A percentile compares a stretch with the other conserved stretches of the same genome.
Conservation (phyloP, 2,888 invertebrate species). For the Fissipunctia ypsillon region DNA sequence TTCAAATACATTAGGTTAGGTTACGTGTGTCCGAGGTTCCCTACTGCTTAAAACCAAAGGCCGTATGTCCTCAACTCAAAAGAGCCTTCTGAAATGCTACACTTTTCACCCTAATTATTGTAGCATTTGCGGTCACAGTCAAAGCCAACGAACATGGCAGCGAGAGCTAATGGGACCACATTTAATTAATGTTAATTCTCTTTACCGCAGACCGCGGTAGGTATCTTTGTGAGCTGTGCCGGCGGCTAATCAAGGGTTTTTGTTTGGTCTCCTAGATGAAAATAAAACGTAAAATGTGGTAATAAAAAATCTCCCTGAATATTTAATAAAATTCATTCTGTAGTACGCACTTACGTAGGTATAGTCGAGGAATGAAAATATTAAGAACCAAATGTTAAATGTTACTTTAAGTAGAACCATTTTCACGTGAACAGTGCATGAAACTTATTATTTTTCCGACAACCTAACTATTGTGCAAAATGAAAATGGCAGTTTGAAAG, state of each 20-base stretch:
- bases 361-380: neutral
- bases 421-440: neutral
- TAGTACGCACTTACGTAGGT: too few relatives aligned
- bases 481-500: neutral
- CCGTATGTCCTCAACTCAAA: neutral
- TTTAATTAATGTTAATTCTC: conserved; percentile 33
- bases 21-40: neutral
- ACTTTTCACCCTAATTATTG: neutral
- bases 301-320: neutral
- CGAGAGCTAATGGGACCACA: conserved; percentile 18
- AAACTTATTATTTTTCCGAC: neutral
- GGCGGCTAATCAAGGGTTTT: conserved; percentile 4
- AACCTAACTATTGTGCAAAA: neutral
- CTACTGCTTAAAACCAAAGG: neutral
- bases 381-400: neutral
- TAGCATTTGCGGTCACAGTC: conserved; percentile 1
- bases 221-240: neutral
- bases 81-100: neutral
- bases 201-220: neutral
- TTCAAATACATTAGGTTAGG: neutral
- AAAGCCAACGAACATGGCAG: conserved; percentile 27
- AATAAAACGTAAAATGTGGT: conserved; percentile 2
- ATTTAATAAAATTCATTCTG: neutral
- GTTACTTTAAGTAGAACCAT: too few relatives aligned
- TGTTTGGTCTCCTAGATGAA: neutral